These are phyloP conservation scores for Hippocampus mohnikei DNA, from an alignment of 2,113 vertebrate species.

Conservation along the genomic window DNA sequence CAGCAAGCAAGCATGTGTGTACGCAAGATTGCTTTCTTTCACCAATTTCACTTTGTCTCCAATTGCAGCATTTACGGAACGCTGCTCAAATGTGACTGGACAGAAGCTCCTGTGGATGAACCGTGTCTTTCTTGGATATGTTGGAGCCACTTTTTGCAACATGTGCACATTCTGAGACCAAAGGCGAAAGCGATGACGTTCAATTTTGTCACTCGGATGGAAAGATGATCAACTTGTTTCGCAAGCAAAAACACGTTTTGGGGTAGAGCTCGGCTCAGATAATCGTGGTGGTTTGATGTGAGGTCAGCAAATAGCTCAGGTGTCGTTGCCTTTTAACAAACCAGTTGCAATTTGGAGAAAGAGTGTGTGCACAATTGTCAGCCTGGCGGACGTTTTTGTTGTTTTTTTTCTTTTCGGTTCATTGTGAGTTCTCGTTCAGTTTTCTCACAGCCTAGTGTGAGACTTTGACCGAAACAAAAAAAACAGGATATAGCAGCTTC, in stretches of 20 bases:
- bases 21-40: conserved; percentile 12
- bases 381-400: neutral
- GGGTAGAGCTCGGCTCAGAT: too few relatives aligned
- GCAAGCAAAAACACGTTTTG: too few relatives aligned
- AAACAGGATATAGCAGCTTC: neutral
- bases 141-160: too few relatives aligned
- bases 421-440: neutral
- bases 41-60: conserved; percentile 34
- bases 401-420: neutral
- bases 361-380: neutral
- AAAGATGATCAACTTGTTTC: too few relatives aligned
- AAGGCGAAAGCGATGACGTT: too few relatives aligned
- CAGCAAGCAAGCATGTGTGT: conserved; percentile 12
- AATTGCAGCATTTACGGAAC: conserved; percentile 56
- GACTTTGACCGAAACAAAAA: neutral
- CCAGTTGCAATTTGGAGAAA: neutral
- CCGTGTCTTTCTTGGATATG: conserved; percentile 13
- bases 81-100: conserved; percentile 30
- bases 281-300: too few relatives aligned
- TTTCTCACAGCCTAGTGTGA: neutral
- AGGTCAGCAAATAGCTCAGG: neutral
- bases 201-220: too few relatives aligned
- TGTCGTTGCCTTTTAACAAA: neutral
- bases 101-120: conserved; percentile 43
- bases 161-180: too few relatives aligned